phyloP scores from a whole-genome alignment of 92 coral and sea anemone species.

The Porites rus region DNA sequence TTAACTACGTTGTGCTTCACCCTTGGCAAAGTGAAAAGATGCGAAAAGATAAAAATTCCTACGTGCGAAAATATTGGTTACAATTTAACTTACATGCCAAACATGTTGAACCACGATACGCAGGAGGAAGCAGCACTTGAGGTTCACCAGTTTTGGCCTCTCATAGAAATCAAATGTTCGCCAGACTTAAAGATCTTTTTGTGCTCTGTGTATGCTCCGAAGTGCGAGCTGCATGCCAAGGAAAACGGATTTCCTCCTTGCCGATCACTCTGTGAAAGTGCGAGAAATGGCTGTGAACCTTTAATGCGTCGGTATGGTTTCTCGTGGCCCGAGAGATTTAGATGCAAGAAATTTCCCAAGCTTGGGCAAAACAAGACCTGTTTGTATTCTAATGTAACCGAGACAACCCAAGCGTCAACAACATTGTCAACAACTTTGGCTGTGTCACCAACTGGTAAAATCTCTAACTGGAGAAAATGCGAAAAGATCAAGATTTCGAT shows the following conservation, averaged over 20 bases:
- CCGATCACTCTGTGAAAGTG: slow-evolving; percentile 43
- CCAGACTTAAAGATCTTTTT: slow-evolving; percentile 39
- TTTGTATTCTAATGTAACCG: no score
- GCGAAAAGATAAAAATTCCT: slow-evolving; percentile 35
- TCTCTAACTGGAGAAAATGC: no score
- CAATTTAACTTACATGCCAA: slow-evolving; percentile 61
- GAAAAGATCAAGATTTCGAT: no score
- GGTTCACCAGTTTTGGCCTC: slow-evolving; percentile 55
- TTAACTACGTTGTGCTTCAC: no score
- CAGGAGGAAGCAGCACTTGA: slow-evolving; percentile 55
- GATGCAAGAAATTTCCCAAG: slow-evolving; percentile 26
- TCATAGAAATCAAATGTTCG: slow-evolving; percentile 36
- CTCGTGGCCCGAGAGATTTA: slow-evolving; percentile 41
- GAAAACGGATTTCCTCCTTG: slow-evolving; percentile 28
- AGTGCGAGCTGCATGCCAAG: not conserved
- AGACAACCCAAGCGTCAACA: no score
- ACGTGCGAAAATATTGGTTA: slow-evolving; percentile 41
- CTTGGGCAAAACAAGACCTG: not conserved
- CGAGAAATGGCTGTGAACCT: slow-evolving; percentile 32
- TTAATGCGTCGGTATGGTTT: slow-evolving; percentile 29
- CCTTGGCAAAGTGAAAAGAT: not conserved
- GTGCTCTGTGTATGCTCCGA: slow-evolving; percentile 58
- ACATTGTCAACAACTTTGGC: no score
- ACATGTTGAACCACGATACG: slow-evolving; percentile 29
- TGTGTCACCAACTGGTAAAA: no score